A percentile compares a stretch with the other conserved stretches of the same genome.
Evolutionary conservation across 2,113 vertebrate species (phyloP).

Genomic region (Serinus canaria): DNA sequence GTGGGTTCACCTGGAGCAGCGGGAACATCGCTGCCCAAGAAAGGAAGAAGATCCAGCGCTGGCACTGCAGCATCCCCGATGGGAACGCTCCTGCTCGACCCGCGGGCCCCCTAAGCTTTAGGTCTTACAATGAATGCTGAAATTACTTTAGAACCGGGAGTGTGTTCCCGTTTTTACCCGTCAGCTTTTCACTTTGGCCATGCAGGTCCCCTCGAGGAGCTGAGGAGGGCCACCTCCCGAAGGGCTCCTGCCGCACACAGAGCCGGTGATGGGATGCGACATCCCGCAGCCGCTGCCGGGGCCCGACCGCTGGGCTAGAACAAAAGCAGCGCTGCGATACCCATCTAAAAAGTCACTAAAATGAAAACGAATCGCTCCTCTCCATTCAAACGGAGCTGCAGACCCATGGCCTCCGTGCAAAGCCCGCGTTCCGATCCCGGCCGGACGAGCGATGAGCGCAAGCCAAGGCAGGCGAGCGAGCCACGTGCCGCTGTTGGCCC

Average conservation of each 20-base stretch:
- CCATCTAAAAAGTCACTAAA: neutral
- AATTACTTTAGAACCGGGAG: neutral
- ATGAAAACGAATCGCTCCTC: neutral
- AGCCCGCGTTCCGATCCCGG: neutral
- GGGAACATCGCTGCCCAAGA: too few species aligned
- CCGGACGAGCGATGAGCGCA: fast-evolving
- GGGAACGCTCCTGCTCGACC: neutral
- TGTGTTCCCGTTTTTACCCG: neutral
- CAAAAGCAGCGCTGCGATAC: neutral
- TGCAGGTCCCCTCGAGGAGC: neutral
- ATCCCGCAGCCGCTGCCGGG: neutral
- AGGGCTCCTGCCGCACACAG: neutral
- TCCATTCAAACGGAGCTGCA: neutral
- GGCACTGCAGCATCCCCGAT: neutral
- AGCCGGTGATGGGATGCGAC: fast-evolving
- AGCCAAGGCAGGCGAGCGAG: neutral
- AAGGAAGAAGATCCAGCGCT: too few species aligned
- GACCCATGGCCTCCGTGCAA: neutral
- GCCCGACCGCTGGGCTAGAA: neutral
- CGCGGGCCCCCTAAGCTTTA: neutral
- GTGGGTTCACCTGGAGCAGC: too few species aligned
- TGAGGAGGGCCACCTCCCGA: neutral
- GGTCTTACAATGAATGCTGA: neutral
- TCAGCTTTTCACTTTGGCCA: neutral
- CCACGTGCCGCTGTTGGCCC: neutral